These are phyloP conservation scores for Cabera pusaria DNA, from an alignment of 2,888 invertebrate genomes.

Conservation along the genomic window DNA sequence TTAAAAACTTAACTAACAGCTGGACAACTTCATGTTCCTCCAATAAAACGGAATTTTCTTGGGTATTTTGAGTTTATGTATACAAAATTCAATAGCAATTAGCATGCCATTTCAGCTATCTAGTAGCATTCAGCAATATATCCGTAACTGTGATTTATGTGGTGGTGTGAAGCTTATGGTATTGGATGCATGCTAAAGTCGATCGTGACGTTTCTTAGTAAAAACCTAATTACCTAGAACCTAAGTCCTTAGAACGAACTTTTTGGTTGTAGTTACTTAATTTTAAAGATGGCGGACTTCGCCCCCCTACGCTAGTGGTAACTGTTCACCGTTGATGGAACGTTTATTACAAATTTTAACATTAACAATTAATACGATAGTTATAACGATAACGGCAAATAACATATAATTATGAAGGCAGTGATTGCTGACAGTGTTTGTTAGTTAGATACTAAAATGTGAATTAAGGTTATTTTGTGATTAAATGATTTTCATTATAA, in stretches of 20 bases:
- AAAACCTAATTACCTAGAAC: slow-evolving; percentile 67
- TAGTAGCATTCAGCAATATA: slow-evolving; percentile 12
- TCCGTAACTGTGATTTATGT: slow-evolving; percentile 28
- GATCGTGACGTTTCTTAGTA: slow-evolving; percentile 51
- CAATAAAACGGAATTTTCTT: no score
- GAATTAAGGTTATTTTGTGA: slow-evolving; percentile 29
- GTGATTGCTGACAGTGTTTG: slow-evolving; percentile 64
- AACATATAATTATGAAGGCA: slow-evolving; percentile 64
- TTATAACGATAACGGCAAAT: slow-evolving; percentile 65
- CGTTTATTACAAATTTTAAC: slow-evolving; percentile 72
- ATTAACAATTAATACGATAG: slow-evolving; percentile 69
- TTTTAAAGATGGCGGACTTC: slow-evolving; percentile 59
- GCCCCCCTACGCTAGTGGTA: slow-evolving; percentile 76
- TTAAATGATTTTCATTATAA: slow-evolving; percentile 28
- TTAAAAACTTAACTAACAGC: slow-evolving; percentile 3
- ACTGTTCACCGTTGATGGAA: slow-evolving; percentile 82
- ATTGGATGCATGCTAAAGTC: slow-evolving; percentile 38
- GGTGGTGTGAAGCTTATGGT: slow-evolving; percentile 23
- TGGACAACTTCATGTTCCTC: slow-evolving; percentile 1
- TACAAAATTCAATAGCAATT: no score
- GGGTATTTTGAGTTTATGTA: no score
- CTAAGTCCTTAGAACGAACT: slow-evolving; percentile 82
- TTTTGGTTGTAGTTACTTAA: slow-evolving; percentile 81
- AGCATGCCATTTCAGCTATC: no score
- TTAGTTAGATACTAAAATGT: slow-evolving; percentile 24